Conservation (phyloP, 2,797 vertebrate genomes). For the Enteromius radiatus region DNA sequence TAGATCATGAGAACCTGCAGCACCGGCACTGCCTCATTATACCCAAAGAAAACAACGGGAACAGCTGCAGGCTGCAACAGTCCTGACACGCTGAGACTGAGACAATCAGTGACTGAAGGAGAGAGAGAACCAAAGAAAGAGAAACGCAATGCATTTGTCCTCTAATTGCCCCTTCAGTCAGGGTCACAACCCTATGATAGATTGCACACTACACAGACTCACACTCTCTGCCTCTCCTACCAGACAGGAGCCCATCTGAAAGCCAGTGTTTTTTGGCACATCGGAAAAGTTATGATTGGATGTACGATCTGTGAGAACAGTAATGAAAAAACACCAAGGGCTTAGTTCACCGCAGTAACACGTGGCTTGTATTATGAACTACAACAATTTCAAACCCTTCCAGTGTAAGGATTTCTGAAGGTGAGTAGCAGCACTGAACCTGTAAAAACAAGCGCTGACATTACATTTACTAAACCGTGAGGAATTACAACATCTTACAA, state of each 20-base stretch:
- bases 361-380: conserved; percentile 23
- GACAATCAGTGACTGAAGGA: not conserved
- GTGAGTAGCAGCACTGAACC: not conserved
- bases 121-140: conserved; percentile 30
- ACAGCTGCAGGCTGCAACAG: conserved; percentile 49
- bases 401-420: conserved; percentile 4
- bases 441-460: not conserved
- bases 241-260: conserved; percentile 47
- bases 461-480: conserved; percentile 14
- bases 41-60: conserved; percentile 55
- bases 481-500: not conserved
- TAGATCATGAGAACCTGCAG: conserved; percentile 64
- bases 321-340: conserved; percentile 24
- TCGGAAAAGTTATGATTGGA: conserved; percentile 40
- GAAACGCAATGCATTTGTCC: conserved; percentile 34
- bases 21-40: conserved; percentile 54
- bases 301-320: conserved; percentile 38
- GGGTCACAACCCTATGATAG: conserved; percentile 44
- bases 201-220: conserved; percentile 45
- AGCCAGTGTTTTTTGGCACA: conserved; percentile 43
- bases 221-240: conserved; percentile 33
- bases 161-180: conserved; percentile 47
- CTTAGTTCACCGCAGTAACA: conserved; percentile 27
- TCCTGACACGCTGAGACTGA: conserved; percentile 3
- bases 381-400: conserved; percentile 1